Conservation (phyloP, 2,888 invertebrate species). For the Fissipunctia ypsillon region DNA sequence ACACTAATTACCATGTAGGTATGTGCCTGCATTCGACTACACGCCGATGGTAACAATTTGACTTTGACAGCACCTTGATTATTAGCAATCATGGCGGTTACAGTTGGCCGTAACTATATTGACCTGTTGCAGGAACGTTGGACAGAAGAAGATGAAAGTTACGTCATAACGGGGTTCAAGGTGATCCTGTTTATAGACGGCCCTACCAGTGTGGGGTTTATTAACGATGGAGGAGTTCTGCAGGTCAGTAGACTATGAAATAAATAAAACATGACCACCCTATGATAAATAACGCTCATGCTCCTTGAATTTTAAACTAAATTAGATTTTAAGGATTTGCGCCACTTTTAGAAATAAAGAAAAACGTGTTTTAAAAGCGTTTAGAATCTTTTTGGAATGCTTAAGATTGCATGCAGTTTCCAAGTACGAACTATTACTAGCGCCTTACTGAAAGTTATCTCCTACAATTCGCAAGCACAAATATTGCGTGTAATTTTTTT, state of each 20-base stretch:
- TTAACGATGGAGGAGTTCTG: conserved; percentile 78
- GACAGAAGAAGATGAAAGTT: conserved; percentile 48
- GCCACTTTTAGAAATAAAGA: not conserved
- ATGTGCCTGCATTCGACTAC: no score
- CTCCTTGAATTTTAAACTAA: not conserved
- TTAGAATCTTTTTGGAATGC: not conserved
- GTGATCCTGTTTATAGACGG: conserved; percentile 78
- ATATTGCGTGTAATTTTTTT: conserved; percentile 28
- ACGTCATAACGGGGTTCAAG: conserved; percentile 76
- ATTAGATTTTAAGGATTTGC: not conserved
- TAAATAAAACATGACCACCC: not conserved
- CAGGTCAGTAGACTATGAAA: conserved; percentile 66
- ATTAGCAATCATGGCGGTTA: no score
- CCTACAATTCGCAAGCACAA: not conserved
- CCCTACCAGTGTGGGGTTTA: conserved; percentile 71
- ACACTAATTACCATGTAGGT: no score
- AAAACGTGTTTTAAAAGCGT: not conserved
- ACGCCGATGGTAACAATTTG: not conserved
- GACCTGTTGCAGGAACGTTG: conserved; percentile 13
- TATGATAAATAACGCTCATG: not conserved
- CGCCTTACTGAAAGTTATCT: conserved; percentile 20
- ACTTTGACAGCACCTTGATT: not conserved
- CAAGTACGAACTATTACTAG: not conserved
- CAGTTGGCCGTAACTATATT: not conserved
- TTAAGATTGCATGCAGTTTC: not conserved